These are phyloP conservation scores for Psammodynastes pulverulentus DNA, from an alignment of 2,113 vertebrate genomes.

Conservation along the genomic window DNA sequence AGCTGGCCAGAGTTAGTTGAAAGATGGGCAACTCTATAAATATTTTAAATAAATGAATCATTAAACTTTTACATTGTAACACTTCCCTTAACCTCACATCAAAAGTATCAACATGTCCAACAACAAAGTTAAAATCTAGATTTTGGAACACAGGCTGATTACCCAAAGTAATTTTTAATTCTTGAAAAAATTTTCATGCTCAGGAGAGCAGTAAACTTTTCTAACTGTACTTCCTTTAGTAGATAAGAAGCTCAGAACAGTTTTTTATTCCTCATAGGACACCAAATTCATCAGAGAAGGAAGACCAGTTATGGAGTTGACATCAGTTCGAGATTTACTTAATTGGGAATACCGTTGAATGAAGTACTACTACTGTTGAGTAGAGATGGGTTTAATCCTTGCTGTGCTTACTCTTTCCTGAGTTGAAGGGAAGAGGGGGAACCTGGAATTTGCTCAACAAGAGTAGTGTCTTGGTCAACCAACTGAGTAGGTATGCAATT, in stretches of 20 bases:
- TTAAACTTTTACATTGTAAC: neutral
- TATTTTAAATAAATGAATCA: neutral
- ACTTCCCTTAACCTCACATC: neutral
- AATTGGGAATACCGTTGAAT: neutral
- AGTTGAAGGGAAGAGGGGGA: neutral
- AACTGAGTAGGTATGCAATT: neutral
- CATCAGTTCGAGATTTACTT: neutral
- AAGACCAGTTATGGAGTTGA: neutral
- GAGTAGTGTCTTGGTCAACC: neutral
- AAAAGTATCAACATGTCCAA: neutral
- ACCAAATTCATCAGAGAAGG: neutral
- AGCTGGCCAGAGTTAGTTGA: neutral
- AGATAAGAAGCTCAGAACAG: neutral
- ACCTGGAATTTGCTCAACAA: neutral
- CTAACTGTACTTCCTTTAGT: neutral
- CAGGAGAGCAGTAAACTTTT: neutral
- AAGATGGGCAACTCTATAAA: neutral
- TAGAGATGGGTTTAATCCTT: neutral
- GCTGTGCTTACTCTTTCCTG: neutral
- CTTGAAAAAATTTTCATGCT: neutral
- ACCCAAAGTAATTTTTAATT: neutral
- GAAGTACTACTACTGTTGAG: neutral
- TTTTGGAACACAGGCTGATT: neutral
- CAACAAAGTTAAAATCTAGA: neutral
- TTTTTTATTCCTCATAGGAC: neutral